phyloP scores from a whole-genome alignment of 2,888 invertebrate species.

The Amiota communis region DNA sequence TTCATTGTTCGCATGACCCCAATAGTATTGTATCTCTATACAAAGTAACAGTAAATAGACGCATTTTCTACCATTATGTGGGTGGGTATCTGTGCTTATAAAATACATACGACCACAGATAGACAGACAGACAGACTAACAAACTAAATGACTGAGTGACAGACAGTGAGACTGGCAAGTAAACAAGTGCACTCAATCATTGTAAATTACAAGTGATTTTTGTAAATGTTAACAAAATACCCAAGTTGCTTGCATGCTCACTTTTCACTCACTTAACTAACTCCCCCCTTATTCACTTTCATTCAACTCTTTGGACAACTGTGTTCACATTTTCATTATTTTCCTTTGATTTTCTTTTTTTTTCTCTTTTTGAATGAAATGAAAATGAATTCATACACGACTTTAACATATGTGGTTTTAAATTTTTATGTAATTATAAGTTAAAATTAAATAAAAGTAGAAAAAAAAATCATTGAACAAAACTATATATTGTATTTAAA shows the following conservation, averaged over 20 bases:
- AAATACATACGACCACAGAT: too few relatives aligned
- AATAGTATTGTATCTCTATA: conserved; percentile 29
- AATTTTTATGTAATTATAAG: background rate
- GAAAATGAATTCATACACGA: too few relatives aligned
- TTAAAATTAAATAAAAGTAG: background rate
- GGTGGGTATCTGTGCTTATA: background rate
- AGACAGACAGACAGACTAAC: too few relatives aligned
- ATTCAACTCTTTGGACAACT: too few relatives aligned
- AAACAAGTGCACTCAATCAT: background rate
- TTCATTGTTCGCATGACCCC: conserved; percentile 38
- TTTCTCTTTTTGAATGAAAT: background rate
- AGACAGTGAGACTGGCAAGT: too few relatives aligned
- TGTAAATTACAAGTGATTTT: background rate
- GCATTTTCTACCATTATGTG: background rate
- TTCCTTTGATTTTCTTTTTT: conserved; percentile 8
- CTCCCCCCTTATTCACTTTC: background rate
- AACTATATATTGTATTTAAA: too few relatives aligned
- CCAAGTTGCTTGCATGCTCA: background rate
- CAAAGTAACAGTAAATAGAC: conserved; percentile 2
- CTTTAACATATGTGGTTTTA: too few relatives aligned
- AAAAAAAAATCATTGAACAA: background rate
- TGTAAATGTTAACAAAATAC: conserved; percentile 16
- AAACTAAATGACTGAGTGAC: too few relatives aligned
- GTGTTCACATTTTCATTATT: background rate
- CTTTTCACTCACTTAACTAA: background rate